A percentile compares a stretch with the other conserved stretches of the same genome.
phyloP scores from a whole-genome alignment of 2,797 vertebrate species.

The Cossypha polioptera region DNA sequence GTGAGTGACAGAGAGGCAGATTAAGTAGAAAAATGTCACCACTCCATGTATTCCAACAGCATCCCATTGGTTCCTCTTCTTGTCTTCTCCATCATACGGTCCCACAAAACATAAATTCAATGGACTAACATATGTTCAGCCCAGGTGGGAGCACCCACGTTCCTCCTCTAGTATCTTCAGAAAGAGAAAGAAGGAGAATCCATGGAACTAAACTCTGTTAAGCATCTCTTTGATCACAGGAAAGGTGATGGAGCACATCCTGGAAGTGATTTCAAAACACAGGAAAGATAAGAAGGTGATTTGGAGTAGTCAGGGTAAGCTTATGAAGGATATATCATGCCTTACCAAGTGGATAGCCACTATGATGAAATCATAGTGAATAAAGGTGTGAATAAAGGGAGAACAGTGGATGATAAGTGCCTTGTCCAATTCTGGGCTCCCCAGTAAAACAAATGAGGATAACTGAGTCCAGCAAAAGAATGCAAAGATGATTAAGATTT shows the following conservation, averaged over 20 bases:
- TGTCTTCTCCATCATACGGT: accelerated
- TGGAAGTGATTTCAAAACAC: not conserved
- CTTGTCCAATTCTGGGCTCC: not conserved
- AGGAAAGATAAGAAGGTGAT: not conserved
- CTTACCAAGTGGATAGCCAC: not conserved
- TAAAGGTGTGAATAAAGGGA: not conserved
- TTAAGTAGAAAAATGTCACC: not conserved
- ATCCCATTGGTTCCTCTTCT: not conserved
- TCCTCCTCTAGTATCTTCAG: not conserved
- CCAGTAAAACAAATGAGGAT: not conserved
- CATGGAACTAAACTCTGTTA: not conserved
- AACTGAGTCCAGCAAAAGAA: not conserved
- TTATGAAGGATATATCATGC: not conserved
- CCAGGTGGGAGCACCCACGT: not conserved
- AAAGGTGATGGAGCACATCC: not conserved
- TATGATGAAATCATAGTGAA: no score
- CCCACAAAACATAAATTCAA: not conserved
- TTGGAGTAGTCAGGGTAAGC: not conserved
- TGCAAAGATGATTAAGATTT: not conserved
- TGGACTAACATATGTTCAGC: not conserved
- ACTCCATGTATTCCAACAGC: not conserved
- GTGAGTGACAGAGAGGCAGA: not conserved
- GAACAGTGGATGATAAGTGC: not conserved
- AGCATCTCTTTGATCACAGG: not conserved
- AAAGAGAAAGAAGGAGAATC: not conserved